phyloP scores from a whole-genome alignment of 2,797 vertebrate species.

The Helicolenus hilgendorfi region DNA sequence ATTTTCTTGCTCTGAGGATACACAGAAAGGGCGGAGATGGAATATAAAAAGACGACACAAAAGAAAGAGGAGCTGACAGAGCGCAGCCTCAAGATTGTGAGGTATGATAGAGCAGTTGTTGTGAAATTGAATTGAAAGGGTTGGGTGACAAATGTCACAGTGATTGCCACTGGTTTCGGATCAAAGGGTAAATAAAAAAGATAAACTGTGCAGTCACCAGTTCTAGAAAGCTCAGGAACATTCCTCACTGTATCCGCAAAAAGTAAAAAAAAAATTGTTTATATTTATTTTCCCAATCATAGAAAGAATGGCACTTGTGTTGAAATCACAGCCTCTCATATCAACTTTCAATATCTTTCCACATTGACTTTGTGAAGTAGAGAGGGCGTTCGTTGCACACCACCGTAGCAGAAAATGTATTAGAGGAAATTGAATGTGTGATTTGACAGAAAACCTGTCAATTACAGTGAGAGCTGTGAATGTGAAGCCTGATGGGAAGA shows the following conservation, averaged over 20 bases:
- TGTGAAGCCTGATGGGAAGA: constrained; percentile 22
- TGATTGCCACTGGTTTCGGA: constrained; percentile 84
- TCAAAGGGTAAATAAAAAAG: constrained; percentile 88
- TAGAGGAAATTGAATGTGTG: constrained; percentile 65
- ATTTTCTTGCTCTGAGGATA: constrained; percentile 48
- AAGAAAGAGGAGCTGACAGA: constrained; percentile 68
- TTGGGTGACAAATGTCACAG: constrained; percentile 89
- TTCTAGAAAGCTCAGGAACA: constrained; percentile 51
- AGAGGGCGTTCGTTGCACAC: constrained; percentile 39
- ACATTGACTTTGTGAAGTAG: constrained; percentile 66
- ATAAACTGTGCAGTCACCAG: constrained; percentile 76
- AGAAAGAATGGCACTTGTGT: constrained; percentile 26
- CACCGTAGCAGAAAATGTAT: constrained; percentile 19
- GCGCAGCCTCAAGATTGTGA: constrained; percentile 77
- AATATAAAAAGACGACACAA: constrained; percentile 74
- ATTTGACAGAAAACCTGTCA: constrained; percentile 70
- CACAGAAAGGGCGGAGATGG: constrained; percentile 40
- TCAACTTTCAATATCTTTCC: constrained; percentile 56
- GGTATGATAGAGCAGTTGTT: constrained; percentile 86
- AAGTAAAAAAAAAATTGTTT: constrained; percentile 35
- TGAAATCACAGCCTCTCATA: constrained; percentile 68
- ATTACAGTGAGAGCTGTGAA: constrained; percentile 63
- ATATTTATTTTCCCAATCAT: constrained; percentile 67
- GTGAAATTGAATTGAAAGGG: constrained; percentile 90
- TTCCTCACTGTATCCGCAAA: constrained; percentile 24